Base-by-base conservation (phyloP, 1,140 invertebrate genomes). In the Anadara kagoshimensis region DNA sequence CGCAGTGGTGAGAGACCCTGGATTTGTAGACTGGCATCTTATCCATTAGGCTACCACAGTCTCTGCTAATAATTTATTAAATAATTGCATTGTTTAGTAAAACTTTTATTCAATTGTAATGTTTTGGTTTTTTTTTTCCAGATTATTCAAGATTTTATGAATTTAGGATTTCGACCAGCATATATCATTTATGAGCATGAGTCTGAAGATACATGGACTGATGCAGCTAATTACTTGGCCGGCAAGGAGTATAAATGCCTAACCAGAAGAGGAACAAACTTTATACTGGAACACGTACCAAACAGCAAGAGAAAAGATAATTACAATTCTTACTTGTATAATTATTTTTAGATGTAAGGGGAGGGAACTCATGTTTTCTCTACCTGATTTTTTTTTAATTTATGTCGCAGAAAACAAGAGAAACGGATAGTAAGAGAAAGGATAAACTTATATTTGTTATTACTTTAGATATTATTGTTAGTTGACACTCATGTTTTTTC, bases 121-220 rank as follows among this genome's bases (percentile, higher is more conserved):
- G 2, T 57, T 57, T 11, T n/a, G 5, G 3, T 43, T 16, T 69
- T 67, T 61, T 44, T 51, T 65, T 41, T 68, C 10, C 75, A 84
- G 83, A 79, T 84, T 43, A 51, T 84, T 18, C 75, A 77, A n/a
- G 68, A 78, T 44, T 84, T 78, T 67, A 78, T 84, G n/a, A 73
- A 73, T 20, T 49, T 73, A 5, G 78, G 74, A 16, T 83, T 74
- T 51, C 72, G 76, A 44, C 83, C 83, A 51, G 81, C 70, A 1
- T 84, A 83, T 56, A 81, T 84, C 5, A 75, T 84, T 12, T 83
- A 80, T 63, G 83, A 84, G 64, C 81, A 81, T 53, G 78, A 79
- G 45, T 62, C 54, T 54, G 47, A 49, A 20, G 83, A 84, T 66
- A 73, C 65, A 24, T 29, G 73, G 16, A 43, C 24, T n/a, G 63